Base-by-base conservation (phyloP, 1,140 invertebrate species). In the Cotesia typhae region DNA sequence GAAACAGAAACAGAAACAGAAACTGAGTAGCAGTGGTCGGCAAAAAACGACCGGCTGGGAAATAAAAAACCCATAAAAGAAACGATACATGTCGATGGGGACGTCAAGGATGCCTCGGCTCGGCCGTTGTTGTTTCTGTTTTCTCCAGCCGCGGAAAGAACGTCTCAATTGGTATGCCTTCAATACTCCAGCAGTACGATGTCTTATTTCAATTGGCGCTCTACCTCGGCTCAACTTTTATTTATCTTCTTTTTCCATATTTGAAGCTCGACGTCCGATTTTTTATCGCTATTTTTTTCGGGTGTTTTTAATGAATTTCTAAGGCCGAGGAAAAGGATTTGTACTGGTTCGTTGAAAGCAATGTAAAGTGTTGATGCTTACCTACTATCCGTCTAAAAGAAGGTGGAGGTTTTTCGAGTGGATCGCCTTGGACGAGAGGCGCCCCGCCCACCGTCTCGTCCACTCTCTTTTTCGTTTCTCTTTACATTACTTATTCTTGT, bases 361-460 rank as follows among this genome's bases (percentile, higher is more conserved):
- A 67, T 80, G 81, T 83, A 81, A 81, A 80, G 79, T 79, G 82
- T 82, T 84, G 82, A 84, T 84, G 79, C 81, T 77, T 81, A 77
- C 80, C 78, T 83, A 82, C 82, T 84, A 84, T 84, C 65, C 65
- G 71, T 73, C 60, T 83, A 80, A 80, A 66, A 70, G 55, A 55
- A 71, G 67, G 74, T 73, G 77, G 78, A 79, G 83, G 82, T 81
- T 73, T 47, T 47, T 77, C 80, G 82, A 85, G 84, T 85, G 83
- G 84, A 83, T 86, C 84, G 83, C 83, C 83, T 85, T 85, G 84
- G 84, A 86, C 84, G 83, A 83, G 81, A 83, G 81, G 74, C 76
- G 84, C 81, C 83, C 84, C 84, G 84, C 84, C 84, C 84, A 86
- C 81, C 84, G 84, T 86, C 84, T 86, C 84, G 84, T 85, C 83